Conservation (phyloP, 53 echinoderm and acorn worm species). For the Crossaster papposus region DNA sequence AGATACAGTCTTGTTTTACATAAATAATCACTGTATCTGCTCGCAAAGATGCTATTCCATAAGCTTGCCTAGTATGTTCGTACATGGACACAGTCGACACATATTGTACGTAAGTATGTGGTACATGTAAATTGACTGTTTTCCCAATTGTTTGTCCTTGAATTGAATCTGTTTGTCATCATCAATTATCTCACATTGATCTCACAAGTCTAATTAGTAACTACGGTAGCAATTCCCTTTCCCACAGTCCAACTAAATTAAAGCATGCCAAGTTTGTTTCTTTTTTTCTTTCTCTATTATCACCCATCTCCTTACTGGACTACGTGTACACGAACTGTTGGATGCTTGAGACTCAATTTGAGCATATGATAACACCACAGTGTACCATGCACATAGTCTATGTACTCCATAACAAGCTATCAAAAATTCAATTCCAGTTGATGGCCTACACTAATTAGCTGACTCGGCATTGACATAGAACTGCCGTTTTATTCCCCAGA, state of each 20-base stretch:
- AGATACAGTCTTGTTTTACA: background rate
- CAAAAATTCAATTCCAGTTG: too few relatives aligned
- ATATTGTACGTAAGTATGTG: background rate
- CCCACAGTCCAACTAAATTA: background rate
- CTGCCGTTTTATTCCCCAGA: background rate
- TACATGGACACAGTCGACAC: background rate
- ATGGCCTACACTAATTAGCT: background rate
- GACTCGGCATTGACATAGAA: background rate
- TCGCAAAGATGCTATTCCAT: too few relatives aligned
- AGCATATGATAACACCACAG: background rate
- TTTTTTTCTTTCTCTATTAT: background rate
- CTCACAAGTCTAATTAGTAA: background rate
- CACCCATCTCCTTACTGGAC: background rate
- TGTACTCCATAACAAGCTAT: too few relatives aligned
- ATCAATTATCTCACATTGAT: too few relatives aligned
- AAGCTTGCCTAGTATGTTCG: background rate
- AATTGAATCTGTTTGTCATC: too few relatives aligned
- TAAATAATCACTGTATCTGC: background rate
- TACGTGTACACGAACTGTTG: background rate
- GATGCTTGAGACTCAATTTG: background rate
- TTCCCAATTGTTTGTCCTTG: background rate
- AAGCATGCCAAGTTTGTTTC: background rate
- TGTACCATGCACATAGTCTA: too few relatives aligned
- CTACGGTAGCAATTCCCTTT: background rate
- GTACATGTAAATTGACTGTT: background rate